A percentile compares a stretch with the other conserved stretches of the same genome.
These are phyloP conservation scores for Sialia sialis DNA, from an alignment of 2,113 vertebrate genomes.

Conservation along the genomic window DNA sequence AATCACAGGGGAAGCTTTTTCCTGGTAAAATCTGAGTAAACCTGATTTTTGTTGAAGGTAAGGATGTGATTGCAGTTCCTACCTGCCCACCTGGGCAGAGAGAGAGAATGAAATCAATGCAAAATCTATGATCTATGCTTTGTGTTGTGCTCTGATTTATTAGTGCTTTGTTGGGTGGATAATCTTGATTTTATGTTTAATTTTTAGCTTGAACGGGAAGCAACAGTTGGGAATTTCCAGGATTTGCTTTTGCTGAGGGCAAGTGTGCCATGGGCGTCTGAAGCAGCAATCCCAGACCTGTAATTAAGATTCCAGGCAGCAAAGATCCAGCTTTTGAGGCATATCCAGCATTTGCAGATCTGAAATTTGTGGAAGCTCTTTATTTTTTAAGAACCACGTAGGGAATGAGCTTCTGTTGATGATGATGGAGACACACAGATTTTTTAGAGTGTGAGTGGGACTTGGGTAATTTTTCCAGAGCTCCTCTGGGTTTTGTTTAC, in stretches of 20 bases:
- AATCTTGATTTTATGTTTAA: not conserved
- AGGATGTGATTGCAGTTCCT: not conserved
- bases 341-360: not conserved
- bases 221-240: not conserved
- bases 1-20: not conserved
- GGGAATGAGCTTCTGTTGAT: not conserved
- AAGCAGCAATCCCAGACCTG: not conserved
- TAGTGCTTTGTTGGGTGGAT: not conserved
- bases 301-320: not conserved
- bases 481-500: not conserved
- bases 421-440: rapidly evolving
- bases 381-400: not conserved
- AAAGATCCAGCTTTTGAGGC: not conserved
- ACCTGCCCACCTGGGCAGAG: not conserved
- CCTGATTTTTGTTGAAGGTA: not conserved
- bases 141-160: not conserved
- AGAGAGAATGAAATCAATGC: not conserved
- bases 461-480: not conserved
- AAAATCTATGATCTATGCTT: rapidly evolving
- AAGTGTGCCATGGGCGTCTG: not conserved
- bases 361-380: not conserved
- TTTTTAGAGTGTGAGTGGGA: not conserved
- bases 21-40: not conserved
- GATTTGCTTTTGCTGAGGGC: not conserved
- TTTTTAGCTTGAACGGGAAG: not conserved